Percentiles rank a stretch among this genome's conserved stretches.
Evolutionary conservation across 2,888 invertebrate species (phyloP).

Genomic region (Pteria penguin): DNA sequence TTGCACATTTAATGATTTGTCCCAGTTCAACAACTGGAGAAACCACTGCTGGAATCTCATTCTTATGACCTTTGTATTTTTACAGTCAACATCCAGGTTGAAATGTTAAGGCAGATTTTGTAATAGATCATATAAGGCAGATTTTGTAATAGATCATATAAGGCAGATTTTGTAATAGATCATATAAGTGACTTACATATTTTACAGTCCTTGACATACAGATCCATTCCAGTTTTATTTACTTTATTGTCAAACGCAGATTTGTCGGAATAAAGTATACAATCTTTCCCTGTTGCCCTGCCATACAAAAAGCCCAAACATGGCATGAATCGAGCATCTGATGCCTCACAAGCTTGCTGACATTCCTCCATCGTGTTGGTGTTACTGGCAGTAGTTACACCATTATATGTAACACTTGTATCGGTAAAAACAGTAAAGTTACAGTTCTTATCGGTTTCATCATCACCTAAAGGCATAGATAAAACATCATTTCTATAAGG

Average conservation of each 20-base stretch:
- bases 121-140: too few species aligned
- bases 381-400: neutral
- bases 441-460: neutral
- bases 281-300: neutral
- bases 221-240: neutral
- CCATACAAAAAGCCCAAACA: conserved; percentile 4
- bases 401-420: neutral
- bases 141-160: too few species aligned
- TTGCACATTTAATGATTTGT: too few species aligned
- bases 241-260: neutral
- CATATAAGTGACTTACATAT: too few species aligned
- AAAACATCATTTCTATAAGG: neutral
- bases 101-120: too few species aligned
- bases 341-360: neutral
- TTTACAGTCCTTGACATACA: conserved; percentile 5
- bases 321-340: neutral
- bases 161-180: too few species aligned
- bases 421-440: conserved; percentile 7
- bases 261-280: conserved; percentile 6
- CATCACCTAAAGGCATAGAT: conserved; percentile 2
- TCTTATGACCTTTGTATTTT: too few species aligned
- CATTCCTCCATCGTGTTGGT: conserved; percentile 4
- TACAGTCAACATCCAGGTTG: too few species aligned
- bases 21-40: too few species aligned
- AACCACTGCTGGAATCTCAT: too few species aligned